Percentiles rank a stretch among this genome's conserved stretches.
phyloP scores from a whole-genome alignment of 1,140 invertebrate genomes.

The Branchinecta lynchi region DNA sequence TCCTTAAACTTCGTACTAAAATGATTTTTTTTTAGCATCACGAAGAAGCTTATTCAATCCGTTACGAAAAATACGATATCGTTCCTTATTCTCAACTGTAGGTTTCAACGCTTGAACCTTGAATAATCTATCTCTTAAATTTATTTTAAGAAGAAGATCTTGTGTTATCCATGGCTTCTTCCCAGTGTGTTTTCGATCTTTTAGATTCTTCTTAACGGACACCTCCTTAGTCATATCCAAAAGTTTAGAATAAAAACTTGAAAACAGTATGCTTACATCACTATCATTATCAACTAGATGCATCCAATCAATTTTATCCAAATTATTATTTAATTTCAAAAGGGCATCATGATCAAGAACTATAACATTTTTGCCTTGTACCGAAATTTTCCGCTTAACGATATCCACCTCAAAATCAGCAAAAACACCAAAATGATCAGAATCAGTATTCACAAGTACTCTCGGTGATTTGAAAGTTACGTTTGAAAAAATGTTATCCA shows the following conservation, averaged over 20 bases:
- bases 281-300: background rate
- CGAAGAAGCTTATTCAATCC: background rate
- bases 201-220: too few species aligned
- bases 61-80: conserved; percentile 4
- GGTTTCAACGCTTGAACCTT: background rate
- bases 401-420: background rate
- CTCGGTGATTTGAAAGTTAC: conserved; percentile 1
- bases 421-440: conserved; percentile 1
- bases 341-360: conserved; percentile 1
- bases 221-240: background rate
- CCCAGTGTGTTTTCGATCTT: background rate
- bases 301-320: background rate
- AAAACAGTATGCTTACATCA: background rate
- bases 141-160: conserved; percentile 2
- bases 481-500: conserved; percentile 7
- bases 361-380: background rate
- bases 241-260: background rate
- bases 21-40: conserved; percentile 10
- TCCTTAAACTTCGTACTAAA: conserved; percentile 10
- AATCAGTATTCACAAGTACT: background rate
- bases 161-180: conserved; percentile 1
- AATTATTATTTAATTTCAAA: conserved; percentile 1
- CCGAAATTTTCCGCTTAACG: too few species aligned
- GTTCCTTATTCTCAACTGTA: background rate
- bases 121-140: conserved; percentile 10